Evolutionary conservation across 2,797 vertebrate genomes (phyloP), one percentile per base, ranked within the genome.

Genomic region (Cryptoblepharus egeriae): DNA sequence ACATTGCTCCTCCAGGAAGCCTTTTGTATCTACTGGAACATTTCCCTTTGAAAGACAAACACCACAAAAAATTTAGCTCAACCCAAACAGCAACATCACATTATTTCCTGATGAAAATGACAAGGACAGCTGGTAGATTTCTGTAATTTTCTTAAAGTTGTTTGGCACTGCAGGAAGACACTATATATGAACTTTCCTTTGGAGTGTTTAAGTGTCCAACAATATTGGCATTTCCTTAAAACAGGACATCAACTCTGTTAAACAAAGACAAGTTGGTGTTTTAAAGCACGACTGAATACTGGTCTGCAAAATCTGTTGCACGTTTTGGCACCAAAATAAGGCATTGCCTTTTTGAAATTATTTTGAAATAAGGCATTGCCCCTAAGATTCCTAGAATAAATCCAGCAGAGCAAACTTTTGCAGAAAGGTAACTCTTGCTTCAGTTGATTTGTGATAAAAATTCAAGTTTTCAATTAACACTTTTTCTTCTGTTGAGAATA

Each of bases 361-460:
- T n/a, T n/a, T n/a, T n/a, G n/a, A 74, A 65, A 72, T 77, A 71
- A 70, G 74, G 42, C 67, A 57, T 39, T 67, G 26, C n/a, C 32
- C 49, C 42, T 63, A 55, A 39, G 20, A 71, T 55, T 28, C 77
- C 45, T 65, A 85, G 68, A 81, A 64, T 0, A 6, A 85, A 49
- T 26, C n/a, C 15, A 58, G 9, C 4, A 52, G 49, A 52, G 15
- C 49, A 52, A 52, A 15, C 13, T 15, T 52, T 15, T 52, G 15
- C 18, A 52, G 49, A 16, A 52, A 52, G 49, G 49, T 52, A 13
- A 15, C 2, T 16, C 49, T 52, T 52, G 13, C 49, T 52, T 35
- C 28, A 80, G 42, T 72, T 28, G 83, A 84, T 87, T n/a, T 82
- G 16, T 4, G 68, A 32, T 3, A 78, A 58, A n/a, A 65, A 45